These are phyloP conservation scores for Therioaphis trifolii DNA, from an alignment of 2,888 invertebrate genomes.

Conservation along the genomic window DNA sequence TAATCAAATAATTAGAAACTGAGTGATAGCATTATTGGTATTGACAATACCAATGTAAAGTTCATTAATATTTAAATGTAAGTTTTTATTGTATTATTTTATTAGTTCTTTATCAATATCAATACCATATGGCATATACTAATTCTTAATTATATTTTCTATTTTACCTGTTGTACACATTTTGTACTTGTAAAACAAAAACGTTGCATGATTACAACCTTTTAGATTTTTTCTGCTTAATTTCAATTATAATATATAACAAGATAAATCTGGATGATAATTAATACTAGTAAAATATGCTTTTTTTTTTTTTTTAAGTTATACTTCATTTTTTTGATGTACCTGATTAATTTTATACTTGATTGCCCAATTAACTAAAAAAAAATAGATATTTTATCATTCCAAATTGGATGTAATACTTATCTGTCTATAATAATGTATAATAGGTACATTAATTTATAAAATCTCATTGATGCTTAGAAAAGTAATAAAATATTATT, in stretches of 20 bases:
- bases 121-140: neutral
- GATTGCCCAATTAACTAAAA: neutral
- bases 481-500: conserved; percentile 51
- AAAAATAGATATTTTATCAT: conserved; percentile 12
- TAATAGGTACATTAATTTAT: neutral
- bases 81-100: too few species aligned
- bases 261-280: neutral
- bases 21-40: neutral
- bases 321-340: neutral
- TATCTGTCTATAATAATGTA: neutral
- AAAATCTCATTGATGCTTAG: neutral
- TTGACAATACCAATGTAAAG: neutral
- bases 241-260: neutral
- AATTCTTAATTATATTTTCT: neutral
- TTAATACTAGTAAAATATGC: neutral
- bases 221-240: neutral
- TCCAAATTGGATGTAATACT: neutral
- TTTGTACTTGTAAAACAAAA: neutral
- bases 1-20: neutral
- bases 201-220: neutral
- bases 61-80: too few species aligned
- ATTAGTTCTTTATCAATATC: neutral
- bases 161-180: neutral
- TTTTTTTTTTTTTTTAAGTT: neutral
- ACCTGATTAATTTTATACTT: neutral